Evolutionary conservation across 2,888 invertebrate genomes (phyloP), one percentile per base, ranked within the genome.

Genomic region (Anthophora plumipes): DNA sequence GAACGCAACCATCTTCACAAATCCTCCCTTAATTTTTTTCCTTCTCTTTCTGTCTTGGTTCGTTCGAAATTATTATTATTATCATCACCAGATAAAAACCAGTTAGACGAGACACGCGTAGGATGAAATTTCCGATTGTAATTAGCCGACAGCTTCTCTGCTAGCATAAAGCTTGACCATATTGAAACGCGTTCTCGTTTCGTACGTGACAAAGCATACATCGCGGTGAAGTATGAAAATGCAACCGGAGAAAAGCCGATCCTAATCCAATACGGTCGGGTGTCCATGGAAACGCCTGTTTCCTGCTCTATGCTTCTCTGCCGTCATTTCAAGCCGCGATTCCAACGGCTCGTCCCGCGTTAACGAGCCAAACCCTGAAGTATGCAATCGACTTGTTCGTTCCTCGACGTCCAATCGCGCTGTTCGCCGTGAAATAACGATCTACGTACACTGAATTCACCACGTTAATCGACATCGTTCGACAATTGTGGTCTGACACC

Each of bases 241-340:
- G 79, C 70, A 72, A 59, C 59, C 25, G 20, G 59, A 70, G 81
- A 66, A 76, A 70, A 82, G 76, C 76, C 75, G 80, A 73, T 74
- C 64, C 66, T 71, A 76, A 77, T 77, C 82, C 82, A 82, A 77
- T 77, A 77, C 57, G 20, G 60, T 25, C 37, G 20, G 69, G 77
- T 82, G 73, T 64, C 82, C 77, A 82, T 82, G 82, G 82, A 71
- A 82, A 82, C 82, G 80, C 41, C 80, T 48, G 73, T 54, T 46
- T 80, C 48, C 73, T 68, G 72, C 67, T 11, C 46, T 31, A 52
- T 52, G 57, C 57, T 14, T 55, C n/a, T 22, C 22, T 52, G 8
- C n/a, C 41, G 37, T 20, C 43, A 37, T 69, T 69, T 69, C 69
- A 76, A 77, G 76, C 75, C 50, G 63, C 48, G 43, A 57, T 59